A percentile compares a stretch with the other conserved stretches of the same genome.
phyloP scores from a whole-genome alignment of 2,797 vertebrate species.

The Botia kubotai region DNA sequence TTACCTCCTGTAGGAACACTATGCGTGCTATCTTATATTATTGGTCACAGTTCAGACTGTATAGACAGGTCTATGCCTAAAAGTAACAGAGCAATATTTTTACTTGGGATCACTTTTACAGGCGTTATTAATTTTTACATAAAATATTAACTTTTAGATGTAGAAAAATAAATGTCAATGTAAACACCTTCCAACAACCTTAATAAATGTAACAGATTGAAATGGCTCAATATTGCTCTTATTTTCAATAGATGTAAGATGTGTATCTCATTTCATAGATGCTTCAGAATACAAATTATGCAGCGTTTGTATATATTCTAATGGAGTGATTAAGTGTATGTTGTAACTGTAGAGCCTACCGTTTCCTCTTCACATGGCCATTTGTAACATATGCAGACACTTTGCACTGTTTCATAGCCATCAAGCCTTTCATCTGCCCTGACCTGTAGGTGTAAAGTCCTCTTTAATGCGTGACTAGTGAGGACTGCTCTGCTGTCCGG shows the following conservation, averaged over 20 bases:
- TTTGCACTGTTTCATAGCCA: constrained; percentile 42
- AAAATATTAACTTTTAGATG: too few relatives aligned
- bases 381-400: constrained; percentile 57
- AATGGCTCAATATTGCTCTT: background rate
- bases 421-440: constrained; percentile 68
- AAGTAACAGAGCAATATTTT: too few relatives aligned
- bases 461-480: constrained; percentile 72
- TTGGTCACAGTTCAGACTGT: background rate
- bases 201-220: background rate
- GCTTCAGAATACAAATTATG: background rate
- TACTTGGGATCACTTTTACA: background rate
- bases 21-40: constrained; percentile 6
- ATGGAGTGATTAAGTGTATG: background rate
- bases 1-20: background rate
- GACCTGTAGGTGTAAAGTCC: constrained; percentile 80
- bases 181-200: background rate
- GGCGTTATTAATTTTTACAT: too few relatives aligned
- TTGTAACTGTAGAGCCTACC: constrained; percentile 19
- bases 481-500: constrained; percentile 64
- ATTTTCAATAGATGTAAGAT: background rate
- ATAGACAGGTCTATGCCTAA: too few relatives aligned
- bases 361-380: constrained; percentile 41
- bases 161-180: background rate
- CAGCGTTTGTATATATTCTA: background rate
- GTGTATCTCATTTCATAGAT: background rate